These are phyloP conservation scores for Himalopsyche kuldschensis DNA, from an alignment of 2,888 invertebrate genomes.

Conservation along the genomic window DNA sequence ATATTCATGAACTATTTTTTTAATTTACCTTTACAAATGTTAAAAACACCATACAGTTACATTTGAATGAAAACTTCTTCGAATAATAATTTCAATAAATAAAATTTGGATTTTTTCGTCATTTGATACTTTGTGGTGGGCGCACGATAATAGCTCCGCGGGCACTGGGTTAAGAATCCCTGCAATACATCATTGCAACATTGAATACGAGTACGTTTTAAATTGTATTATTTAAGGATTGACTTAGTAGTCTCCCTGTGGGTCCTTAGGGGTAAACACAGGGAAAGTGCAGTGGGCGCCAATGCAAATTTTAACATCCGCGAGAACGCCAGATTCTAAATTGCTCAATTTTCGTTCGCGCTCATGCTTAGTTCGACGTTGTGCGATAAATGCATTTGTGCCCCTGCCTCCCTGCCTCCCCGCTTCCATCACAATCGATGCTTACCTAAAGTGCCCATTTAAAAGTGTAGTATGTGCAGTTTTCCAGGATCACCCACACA, in stretches of 20 bases:
- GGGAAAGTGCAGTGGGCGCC: neutral
- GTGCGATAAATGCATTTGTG: neutral
- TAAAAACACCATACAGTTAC: no score
- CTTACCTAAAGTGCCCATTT: neutral
- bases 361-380: neutral
- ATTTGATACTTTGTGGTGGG: no score
- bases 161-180: no score
- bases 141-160: no score
- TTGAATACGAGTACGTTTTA: no score
- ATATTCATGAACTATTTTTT: no score
- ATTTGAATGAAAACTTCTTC: no score
- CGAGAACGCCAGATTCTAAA: constrained; percentile 25
- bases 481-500: neutral
- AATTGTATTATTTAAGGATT: no score
- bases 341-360: constrained; percentile 20
- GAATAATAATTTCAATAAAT: no score
- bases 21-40: no score
- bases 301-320: constrained; percentile 27
- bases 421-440: neutral
- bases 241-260: neutral
- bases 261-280: neutral
- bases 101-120: no score
- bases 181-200: no score
- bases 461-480: neutral
- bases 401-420: neutral